Percentiles rank a stretch among this genome's conserved stretches.
Evolutionary conservation across 2,888 invertebrate species (phyloP).

Genomic region (Andrena fulva): DNA sequence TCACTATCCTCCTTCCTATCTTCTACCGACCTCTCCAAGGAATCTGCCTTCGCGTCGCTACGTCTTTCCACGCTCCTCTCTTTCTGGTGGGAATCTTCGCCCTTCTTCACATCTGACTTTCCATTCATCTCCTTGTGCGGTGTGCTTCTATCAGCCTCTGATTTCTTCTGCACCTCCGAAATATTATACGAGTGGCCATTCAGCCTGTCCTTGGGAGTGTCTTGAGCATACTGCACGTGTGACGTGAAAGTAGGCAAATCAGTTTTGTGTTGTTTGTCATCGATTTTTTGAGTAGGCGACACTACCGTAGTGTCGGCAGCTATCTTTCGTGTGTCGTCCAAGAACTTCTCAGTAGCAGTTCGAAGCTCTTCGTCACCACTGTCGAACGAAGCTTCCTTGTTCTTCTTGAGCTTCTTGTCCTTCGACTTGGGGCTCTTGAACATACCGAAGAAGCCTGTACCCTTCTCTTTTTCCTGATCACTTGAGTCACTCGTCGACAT

Average conservation of each 20-base stretch:
- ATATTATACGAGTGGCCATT: slow-evolving; percentile 75
- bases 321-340: slow-evolving; percentile 76
- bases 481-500: background rate
- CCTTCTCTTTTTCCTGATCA: slow-evolving; percentile 72
- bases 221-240: slow-evolving; percentile 55
- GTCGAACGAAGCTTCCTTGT: slow-evolving; percentile 71
- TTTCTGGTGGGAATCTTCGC: slow-evolving; percentile 34
- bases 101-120: slow-evolving; percentile 47
- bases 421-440: slow-evolving; percentile 80
- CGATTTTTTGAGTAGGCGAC: slow-evolving; percentile 22
- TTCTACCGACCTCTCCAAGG: slow-evolving; percentile 32
- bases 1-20: slow-evolving; percentile 57
- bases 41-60: slow-evolving; percentile 2
- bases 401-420: slow-evolving; percentile 76
- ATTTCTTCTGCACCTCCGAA: slow-evolving; percentile 36
- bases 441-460: slow-evolving; percentile 78
- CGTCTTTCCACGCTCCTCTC: slow-evolving; percentile 38
- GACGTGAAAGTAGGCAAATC: slow-evolving; percentile 64
- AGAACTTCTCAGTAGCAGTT: slow-evolving; percentile 74
- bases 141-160: slow-evolving; percentile 13
- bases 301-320: slow-evolving; percentile 47
- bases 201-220: slow-evolving; percentile 74
- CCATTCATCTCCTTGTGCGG: slow-evolving; percentile 53
- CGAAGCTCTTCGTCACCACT: slow-evolving; percentile 69
- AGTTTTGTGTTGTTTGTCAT: slow-evolving; percentile 15